Percentiles rank a stretch among this genome's conserved stretches.
phyloP scores from a whole-genome alignment of 2,113 vertebrate genomes.

The Chitala chitala region DNA sequence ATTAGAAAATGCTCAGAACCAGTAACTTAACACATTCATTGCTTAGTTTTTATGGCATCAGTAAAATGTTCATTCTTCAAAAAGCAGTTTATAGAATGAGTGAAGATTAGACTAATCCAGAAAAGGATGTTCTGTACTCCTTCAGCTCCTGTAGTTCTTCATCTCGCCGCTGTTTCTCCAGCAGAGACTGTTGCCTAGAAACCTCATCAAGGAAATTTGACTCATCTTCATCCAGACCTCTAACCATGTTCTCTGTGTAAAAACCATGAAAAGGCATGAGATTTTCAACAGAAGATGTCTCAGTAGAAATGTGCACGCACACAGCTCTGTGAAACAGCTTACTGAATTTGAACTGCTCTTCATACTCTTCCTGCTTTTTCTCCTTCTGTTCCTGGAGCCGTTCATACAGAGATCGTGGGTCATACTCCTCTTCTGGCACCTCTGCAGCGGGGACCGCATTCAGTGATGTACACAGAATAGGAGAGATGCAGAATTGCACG shows the following conservation, averaged over 20 bases:
- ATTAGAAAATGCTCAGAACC: not conserved
- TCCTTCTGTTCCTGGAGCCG: constrained; percentile 94
- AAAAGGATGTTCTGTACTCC: constrained; percentile 98
- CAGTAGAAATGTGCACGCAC: no score
- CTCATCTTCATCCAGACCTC: constrained; percentile 93
- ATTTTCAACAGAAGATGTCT: no score
- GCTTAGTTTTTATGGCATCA: constrained; percentile 1
- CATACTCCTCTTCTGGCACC: constrained; percentile 87
- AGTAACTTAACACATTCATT: not conserved
- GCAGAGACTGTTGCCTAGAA: constrained; percentile 85
- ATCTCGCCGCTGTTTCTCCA: constrained; percentile 91
- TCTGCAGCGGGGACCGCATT: constrained; percentile 56
- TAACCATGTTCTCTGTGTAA: constrained; percentile 92
- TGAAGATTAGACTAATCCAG: not conserved
- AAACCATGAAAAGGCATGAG: no score
- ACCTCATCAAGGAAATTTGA: constrained; percentile 91
- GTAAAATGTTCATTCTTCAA: not conserved
- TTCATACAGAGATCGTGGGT: constrained; percentile 83
- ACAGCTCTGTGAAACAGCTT: constrained; percentile 45
- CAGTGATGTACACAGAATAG: not conserved
- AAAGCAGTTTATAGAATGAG: not conserved
- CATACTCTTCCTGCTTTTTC: constrained; percentile 93
- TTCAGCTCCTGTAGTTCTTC: constrained; percentile 85
- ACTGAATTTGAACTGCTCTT: constrained; percentile 99
- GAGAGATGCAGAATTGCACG: constrained; percentile 14